phyloP scores from a whole-genome alignment of 1,140 invertebrate species.

The Apis dorsata region DNA sequence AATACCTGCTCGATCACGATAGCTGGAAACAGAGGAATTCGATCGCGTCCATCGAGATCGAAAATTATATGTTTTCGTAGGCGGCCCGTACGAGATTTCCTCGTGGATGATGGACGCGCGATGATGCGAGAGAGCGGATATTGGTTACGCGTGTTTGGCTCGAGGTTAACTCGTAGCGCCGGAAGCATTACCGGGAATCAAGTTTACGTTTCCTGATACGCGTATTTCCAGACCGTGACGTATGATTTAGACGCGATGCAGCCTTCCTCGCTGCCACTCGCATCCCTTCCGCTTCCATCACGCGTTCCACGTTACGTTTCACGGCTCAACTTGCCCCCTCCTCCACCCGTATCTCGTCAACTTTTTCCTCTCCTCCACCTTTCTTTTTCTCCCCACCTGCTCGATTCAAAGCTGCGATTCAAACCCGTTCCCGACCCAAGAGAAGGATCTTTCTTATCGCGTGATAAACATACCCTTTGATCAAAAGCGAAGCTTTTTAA shows the following conservation, averaged over 20 bases:
- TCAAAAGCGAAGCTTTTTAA: neutral
- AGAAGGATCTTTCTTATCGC: neutral
- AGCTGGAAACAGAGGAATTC: too few species aligned
- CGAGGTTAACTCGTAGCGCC: constrained; percentile 32
- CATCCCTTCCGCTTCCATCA: constrained; percentile 4
- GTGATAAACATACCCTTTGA: neutral
- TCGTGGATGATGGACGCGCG: neutral
- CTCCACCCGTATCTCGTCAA: too few species aligned
- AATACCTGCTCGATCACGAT: too few species aligned
- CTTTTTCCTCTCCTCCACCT: neutral
- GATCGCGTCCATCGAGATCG: too few species aligned
- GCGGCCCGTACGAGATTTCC: neutral
- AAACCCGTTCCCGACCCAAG: too few species aligned
- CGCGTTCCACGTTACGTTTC: constrained; percentile 14
- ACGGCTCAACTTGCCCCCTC: neutral
- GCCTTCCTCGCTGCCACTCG: constrained; percentile 26
- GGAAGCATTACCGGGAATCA: constrained; percentile 49
- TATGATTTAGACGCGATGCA: constrained; percentile 44
- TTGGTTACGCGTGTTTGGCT: neutral
- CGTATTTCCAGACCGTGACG: constrained; percentile 47
- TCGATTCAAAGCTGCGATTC: too few species aligned
- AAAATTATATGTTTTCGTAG: too few species aligned
- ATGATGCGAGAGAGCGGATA: constrained; percentile 15
- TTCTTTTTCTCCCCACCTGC: too few species aligned
- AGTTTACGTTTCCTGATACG: constrained; percentile 52